Evolutionary conservation across 1,140 invertebrate genomes (phyloP).

Genomic region (Penaeus japonicus): DNA sequence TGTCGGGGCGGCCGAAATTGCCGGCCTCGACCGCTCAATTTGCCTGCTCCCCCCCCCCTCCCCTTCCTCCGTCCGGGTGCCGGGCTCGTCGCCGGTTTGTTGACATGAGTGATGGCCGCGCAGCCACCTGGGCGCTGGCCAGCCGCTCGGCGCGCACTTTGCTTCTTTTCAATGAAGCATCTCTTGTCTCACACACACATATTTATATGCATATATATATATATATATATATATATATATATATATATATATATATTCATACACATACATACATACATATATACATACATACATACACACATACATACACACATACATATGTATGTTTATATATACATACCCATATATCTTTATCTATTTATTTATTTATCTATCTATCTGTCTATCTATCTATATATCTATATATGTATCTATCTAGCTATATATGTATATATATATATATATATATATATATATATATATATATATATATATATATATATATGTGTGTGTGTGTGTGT

Average conservation of each 20-base stretch:
- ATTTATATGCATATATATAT: background rate
- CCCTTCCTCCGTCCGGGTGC: no score
- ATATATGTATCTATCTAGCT: background rate
- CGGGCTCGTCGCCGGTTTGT: no score
- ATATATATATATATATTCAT: background rate
- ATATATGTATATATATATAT: background rate
- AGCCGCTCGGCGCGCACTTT: no score
- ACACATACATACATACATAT: background rate
- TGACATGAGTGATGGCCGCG: no score
- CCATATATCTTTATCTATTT: background rate
- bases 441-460: background rate
- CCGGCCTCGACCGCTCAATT: no score
- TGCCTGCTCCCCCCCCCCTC: no score
- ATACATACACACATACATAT: background rate
- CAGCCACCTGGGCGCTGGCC: no score
- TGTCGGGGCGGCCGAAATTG: no score
- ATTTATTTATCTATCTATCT: background rate
- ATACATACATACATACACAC: background rate
- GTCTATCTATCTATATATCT: background rate
- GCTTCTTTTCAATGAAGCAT: no score
- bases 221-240: background rate
- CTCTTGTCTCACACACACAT: background rate
- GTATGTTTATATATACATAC: background rate
- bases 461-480: background rate
- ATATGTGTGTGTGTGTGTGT: background rate